Evolutionary conservation across 2,797 vertebrate genomes (phyloP), one percentile per base, ranked within the genome.

Genomic region (Anguilla pacifica): DNA sequence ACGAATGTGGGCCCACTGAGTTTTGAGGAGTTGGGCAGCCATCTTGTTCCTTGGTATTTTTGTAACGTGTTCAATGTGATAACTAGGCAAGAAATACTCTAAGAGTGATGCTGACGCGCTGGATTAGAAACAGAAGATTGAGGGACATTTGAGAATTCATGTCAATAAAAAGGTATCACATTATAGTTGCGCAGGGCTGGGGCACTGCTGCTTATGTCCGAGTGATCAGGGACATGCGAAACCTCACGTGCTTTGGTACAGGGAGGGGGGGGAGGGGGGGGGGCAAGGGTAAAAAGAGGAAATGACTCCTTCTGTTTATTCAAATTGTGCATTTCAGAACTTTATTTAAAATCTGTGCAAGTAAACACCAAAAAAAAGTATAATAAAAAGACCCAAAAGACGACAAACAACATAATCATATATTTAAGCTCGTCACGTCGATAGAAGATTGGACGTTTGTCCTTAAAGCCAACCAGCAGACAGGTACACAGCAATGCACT

Each of bases 321-420:
- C 88, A 90, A 89, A 89, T 90, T 92, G 93, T 93, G 92, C 92
- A 92, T 92, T 93, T 92, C 88, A 91, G 86, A 90, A 92, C 92
- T 93, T 93, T 93, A 93, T 93, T 93, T 90, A 88, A 93, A 93
- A 92, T 91, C 91, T 93, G 93, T 93, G 93, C 93, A 93, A 93
- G 91, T 93, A 91, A 93, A 93, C 93, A 93, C 91, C 91, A 90
- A 88, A 92, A 92, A 90, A 88, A 88, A 91, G 88, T 90, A 91
- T 86, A 88, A 90, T 88, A 90, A 89, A 90, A 67, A 67, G 61
- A 67, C 91, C 89, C 31, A 92, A 91, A 91, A 64, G 39, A 67
- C 70, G 89, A 92, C 87, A 90, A 89, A 86, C 85, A 89, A 89
- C 10, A 83, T 5, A 87, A 87, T 82, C 35, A 64, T 85, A 77